Evolutionary conservation across 2,113 vertebrate species (phyloP).

Genomic region (Rhegmatorhina hoffmannsi): DNA sequence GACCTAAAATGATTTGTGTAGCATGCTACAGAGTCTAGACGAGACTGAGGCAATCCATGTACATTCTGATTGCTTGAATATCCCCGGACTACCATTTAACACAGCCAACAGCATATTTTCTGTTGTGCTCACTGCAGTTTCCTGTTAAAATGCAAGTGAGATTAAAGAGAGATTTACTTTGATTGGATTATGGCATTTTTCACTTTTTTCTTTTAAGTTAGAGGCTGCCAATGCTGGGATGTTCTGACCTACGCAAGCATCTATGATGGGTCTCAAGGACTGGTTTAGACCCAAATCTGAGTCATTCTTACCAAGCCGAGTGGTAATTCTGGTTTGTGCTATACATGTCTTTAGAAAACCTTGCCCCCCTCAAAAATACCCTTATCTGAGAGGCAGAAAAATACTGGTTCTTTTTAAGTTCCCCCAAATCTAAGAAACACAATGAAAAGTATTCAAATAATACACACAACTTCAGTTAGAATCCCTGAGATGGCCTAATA

Average conservation of each 20-base stretch:
- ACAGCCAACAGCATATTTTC: not conserved
- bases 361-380: fast-evolving
- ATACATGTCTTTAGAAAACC: not conserved
- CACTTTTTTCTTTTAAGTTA: not conserved
- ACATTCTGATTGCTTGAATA: not conserved
- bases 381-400: not conserved
- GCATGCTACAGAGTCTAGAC: not conserved
- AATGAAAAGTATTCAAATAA: not conserved
- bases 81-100: not conserved
- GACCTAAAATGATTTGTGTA: not conserved
- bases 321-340: not conserved
- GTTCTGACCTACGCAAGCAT: not conserved
- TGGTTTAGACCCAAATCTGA: not conserved
- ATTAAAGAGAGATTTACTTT: not conserved
- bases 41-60: not conserved
- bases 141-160: not conserved
- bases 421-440: not conserved
- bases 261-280: not conserved
- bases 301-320: not conserved
- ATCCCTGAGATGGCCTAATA: not conserved
- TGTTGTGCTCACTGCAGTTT: not conserved
- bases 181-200: not conserved
- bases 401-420: not conserved
- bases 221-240: not conserved
- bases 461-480: not conserved